phyloP scores from a whole-genome alignment of 23 tunicate genomes.

The Ascidia mentula region DNA sequence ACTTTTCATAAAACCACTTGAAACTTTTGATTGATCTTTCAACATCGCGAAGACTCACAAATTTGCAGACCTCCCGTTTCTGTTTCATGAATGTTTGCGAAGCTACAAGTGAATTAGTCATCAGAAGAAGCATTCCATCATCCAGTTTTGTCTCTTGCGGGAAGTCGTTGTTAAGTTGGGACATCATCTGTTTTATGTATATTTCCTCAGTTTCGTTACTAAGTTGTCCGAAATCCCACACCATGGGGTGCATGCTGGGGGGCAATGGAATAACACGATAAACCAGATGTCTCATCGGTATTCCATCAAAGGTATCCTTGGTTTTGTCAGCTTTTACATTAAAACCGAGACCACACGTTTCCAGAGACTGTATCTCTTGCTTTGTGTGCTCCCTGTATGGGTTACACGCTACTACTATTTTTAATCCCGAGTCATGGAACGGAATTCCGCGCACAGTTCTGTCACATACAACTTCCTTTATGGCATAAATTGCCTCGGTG shows the following conservation, averaged over 20 bases:
- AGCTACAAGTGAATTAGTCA: constrained; percentile 22
- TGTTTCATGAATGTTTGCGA: constrained; percentile 59
- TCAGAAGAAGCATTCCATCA: constrained; percentile 4
- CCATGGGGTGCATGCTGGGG: constrained; percentile 78
- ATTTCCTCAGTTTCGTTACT: constrained; percentile 48
- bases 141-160: not conserved
- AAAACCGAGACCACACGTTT: constrained; percentile 64
- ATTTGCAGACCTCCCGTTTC: constrained; percentile 41
- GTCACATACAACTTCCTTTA: constrained; percentile 71
- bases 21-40: constrained; percentile 41
- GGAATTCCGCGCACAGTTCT: constrained; percentile 42
- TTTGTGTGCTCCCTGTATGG: constrained; percentile 51
- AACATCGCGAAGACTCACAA: constrained; percentile 4
- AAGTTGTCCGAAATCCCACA: constrained; percentile 84
- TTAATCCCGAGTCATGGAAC: constrained; percentile 37
- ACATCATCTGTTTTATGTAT: constrained; percentile 60
- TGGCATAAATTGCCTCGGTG: constrained; percentile 76
- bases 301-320: constrained; percentile 47
- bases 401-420: constrained; percentile 71
- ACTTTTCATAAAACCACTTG: constrained; percentile 38
- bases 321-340: constrained; percentile 38
- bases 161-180: constrained; percentile 20
- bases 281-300: constrained; percentile 66
- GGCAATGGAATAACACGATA: constrained; percentile 69
- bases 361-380: constrained; percentile 38